Conservation (phyloP, 2,113 vertebrate species). For the Dinomys branickii region DNA sequence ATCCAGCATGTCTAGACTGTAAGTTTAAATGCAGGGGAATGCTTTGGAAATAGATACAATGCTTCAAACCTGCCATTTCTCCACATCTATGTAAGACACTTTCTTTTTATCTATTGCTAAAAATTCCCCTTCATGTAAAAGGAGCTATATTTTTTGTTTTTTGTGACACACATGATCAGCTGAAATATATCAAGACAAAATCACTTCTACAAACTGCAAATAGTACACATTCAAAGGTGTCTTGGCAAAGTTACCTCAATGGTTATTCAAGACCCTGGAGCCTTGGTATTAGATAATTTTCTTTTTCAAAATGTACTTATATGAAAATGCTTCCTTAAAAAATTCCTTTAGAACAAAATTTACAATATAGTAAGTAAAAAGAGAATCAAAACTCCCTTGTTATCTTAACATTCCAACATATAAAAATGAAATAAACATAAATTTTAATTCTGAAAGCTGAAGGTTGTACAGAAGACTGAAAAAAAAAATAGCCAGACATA, state of each 20-base stretch:
- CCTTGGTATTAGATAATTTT: background rate
- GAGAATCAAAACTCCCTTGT: background rate
- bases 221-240: background rate
- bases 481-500: background rate
- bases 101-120: slow-evolving; percentile 1
- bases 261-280: background rate
- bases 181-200: background rate
- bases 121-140: slow-evolving; percentile 16
- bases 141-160: background rate
- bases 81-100: background rate
- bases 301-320: background rate
- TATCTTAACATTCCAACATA: background rate
- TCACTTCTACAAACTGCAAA: background rate
- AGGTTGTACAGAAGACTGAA: background rate
- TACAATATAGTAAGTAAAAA: background rate
- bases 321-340: background rate
- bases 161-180: background rate
- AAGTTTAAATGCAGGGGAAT: slow-evolving; percentile 22
- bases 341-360: background rate
- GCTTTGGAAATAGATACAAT: slow-evolving; percentile 52
- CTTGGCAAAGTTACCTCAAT: background rate
- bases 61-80: slow-evolving; percentile 32
- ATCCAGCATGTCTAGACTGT: background rate
- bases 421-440: background rate
- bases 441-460: background rate